Evolutionary conservation across 92 coral and sea anemone species (phyloP).

Genomic region (Blastomussa wellsi): DNA sequence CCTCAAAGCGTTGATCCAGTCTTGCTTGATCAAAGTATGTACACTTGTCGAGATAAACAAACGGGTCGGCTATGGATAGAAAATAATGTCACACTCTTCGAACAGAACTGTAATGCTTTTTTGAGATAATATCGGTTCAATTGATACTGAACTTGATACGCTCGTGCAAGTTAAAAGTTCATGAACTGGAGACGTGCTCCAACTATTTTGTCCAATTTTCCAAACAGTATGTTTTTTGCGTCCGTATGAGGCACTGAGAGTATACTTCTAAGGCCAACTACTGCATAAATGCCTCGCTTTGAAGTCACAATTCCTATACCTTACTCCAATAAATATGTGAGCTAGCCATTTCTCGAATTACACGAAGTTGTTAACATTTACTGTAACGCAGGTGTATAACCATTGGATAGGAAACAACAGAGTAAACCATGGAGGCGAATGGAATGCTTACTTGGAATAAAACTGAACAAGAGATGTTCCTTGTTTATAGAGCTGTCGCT

Average conservation of each 20-base stretch:
- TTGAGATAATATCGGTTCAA: too few relatives aligned
- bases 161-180: too few relatives aligned
- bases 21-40: constrained; percentile 85
- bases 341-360: too few relatives aligned
- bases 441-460: constrained; percentile 83
- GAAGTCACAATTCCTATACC: too few relatives aligned
- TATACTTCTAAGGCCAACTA: too few relatives aligned
- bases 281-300: neutral
- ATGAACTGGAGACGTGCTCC: too few relatives aligned
- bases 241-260: too few relatives aligned
- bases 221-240: neutral
- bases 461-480: constrained; percentile 75
- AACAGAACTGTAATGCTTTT: neutral
- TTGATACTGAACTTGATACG: too few relatives aligned
- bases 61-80: constrained; percentile 66
- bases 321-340: too few relatives aligned
- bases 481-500: constrained; percentile 62
- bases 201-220: too few relatives aligned
- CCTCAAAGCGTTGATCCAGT: constrained; percentile 90
- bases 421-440: neutral
- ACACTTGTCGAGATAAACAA: constrained; percentile 70
- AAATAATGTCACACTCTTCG: neutral
- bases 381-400: neutral
- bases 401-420: neutral
- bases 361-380: too few relatives aligned